Base-by-base conservation (phyloP, 2,113 vertebrate species). In the Saccopteryx bilineata region DNA sequence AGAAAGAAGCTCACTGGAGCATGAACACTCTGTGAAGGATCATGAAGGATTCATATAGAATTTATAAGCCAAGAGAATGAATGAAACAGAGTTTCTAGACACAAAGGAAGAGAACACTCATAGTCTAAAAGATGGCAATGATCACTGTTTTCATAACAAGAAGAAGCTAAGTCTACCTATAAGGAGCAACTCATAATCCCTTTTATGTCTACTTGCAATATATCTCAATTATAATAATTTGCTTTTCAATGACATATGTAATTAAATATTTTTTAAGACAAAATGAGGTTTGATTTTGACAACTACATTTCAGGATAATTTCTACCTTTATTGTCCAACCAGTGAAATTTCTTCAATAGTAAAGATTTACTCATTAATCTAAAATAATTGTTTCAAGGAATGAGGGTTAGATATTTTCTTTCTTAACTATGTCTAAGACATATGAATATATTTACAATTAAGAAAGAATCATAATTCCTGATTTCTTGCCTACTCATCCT, bases 251-350 rank as follows among this genome's bases (percentile, higher is more conserved):
- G 50, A 18, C 13, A 52, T 68, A 7, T 58, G 10, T 63, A 74
- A 87, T 84, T 90, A 75, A 90, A 75, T 83, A 93, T 90, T 83
- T 66, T 66, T 85, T 78, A 92, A 90, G 26, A 92, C 3, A 48
- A 95, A 13, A 82, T 79, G 5, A 91, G 18, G 4, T 93, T 60
- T 87, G 4, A 80, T 66, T 87, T 72, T 96, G 31, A 81, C 17
- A 85, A 39, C n/a, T 78, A 72, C 7, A 87, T 4, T 71, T 6
- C 17, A 87, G 21, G 39, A 72, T 83, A 90, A 72, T 93, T 93
- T 82, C 56, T 92, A 83, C 3, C 13, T 39, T 76, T 86, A 85
- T 54, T 13, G 7, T 61, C 19, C 58, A 94, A 83, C 12, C 24
- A 86, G 33, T 83, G 58, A 87, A 82, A 86, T 66, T 48, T 63